Conservation (phyloP, 2,797 vertebrate species). For the Alcedo atthis region DNA sequence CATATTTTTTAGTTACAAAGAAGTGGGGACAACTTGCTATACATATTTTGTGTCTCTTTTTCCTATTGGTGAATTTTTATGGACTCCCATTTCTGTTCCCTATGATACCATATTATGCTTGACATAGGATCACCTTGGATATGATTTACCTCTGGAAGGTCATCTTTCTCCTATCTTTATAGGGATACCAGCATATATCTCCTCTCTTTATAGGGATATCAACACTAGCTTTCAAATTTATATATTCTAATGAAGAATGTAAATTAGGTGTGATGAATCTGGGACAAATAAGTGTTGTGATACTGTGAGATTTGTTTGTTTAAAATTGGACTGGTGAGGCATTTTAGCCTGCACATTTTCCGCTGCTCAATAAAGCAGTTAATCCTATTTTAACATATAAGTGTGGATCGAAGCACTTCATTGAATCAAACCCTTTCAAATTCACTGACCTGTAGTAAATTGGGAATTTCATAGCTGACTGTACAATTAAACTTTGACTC, state of each 20-base stretch:
- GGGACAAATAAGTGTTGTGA: background rate
- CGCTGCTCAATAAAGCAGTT: conserved; percentile 19
- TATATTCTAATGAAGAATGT: background rate
- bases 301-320: background rate
- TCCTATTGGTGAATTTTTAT: background rate
- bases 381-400: conserved; percentile 21
- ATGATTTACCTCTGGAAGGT: background rate
- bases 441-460: conserved; percentile 20
- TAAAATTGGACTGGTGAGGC: background rate
- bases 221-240: background rate
- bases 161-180: background rate
- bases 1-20: background rate
- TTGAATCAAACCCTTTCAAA: conserved; percentile 20
- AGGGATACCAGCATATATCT: background rate
- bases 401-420: background rate
- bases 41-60: background rate
- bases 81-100: background rate
- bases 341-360: background rate
- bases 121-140: background rate
- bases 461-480: conserved; percentile 14
- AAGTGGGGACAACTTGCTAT: background rate
- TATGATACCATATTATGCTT: background rate
- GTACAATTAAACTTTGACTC: conserved; percentile 29
- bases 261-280: background rate
- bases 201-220: background rate